Conservation (phyloP, 2,888 invertebrate genomes). For the Exocentrus adspersus region DNA sequence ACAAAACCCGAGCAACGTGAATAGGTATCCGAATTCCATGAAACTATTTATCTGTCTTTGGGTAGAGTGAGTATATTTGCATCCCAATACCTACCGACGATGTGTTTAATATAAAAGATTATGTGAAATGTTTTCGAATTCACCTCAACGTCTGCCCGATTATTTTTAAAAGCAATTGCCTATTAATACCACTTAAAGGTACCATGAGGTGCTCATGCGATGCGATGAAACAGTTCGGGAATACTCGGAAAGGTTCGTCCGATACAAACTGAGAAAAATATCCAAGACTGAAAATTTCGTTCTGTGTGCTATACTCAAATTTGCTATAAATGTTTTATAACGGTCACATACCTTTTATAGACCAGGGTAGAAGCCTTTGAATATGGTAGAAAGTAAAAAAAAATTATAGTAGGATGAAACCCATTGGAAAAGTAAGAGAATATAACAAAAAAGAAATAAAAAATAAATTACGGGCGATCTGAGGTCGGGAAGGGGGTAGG, state of each 20-base stretch:
- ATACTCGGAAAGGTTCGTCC: background rate
- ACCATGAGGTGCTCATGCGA: conserved; percentile 47
- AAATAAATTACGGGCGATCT: too few relatives aligned
- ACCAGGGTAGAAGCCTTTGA: too few relatives aligned
- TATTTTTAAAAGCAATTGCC: conserved; percentile 62
- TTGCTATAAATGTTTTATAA: too few relatives aligned
- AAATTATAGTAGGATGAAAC: too few relatives aligned
- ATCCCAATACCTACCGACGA: conserved; percentile 44
- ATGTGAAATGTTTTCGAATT: conserved; percentile 59
- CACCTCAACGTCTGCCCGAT: conserved; percentile 58
- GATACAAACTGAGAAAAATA: background rate
- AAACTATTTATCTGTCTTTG: conserved; percentile 24
- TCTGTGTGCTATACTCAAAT: too few relatives aligned
- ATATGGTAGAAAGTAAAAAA: too few relatives aligned
- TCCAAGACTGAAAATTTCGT: too few relatives aligned
- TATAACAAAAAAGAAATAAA: too few relatives aligned
- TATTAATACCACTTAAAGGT: conserved; percentile 62
- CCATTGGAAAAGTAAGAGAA: too few relatives aligned
- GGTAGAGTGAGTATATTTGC: conserved; percentile 39
- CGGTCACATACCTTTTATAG: too few relatives aligned
- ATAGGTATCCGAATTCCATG: conserved; percentile 26
- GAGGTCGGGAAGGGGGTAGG: too few relatives aligned
- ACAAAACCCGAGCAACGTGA: background rate
- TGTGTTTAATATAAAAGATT: conserved; percentile 61
- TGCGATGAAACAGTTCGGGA: conserved; percentile 5